Evolutionary conservation across 2,797 vertebrate genomes (phyloP), one percentile per base, ranked within the genome.

Genomic region (Syngnathus acus): DNA sequence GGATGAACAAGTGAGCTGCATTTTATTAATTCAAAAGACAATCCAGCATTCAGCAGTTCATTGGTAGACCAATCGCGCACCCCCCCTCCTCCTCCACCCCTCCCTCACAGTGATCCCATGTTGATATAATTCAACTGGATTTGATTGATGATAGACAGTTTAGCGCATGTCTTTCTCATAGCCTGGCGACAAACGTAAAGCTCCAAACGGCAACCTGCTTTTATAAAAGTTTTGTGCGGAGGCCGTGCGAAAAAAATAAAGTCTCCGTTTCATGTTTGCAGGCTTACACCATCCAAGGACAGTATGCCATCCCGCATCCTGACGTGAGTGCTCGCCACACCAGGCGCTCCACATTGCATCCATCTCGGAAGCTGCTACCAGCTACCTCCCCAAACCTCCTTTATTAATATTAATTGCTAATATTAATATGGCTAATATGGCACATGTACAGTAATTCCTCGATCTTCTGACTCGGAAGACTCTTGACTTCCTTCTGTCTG

Each of bases 241-340:
- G 23, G 32, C 42, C 21, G 3, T n/a, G 6, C 40, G 23, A 2
- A 37, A 63, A 73, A 72, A 83, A 51, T 63, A 23, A 71, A 50
- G 38, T 73, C 55, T 73, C 78, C 68, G 74, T 61, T 72, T 82
- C 60, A 5, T 78, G 70, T 85, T 88, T 83, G 40, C 89, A 98
- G 96, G 95, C 95, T 86, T 98, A 98, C 83, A 96, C 96, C 78
- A 98, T 98, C 90, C 96, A 98, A 92, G 96, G 96, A 93, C 96
- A 98, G 84, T 98, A 98, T 10, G 96, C 96, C 87, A 98, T 98
- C 89, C 95, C 96, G 73, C 96, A 98, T 90, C 96, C 96, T 75
- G 96, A 98, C 89, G 96, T 98, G 94, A 98, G 96, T 98, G 80
- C 74, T 70, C 62, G 71, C 64, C 65, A 72, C 58, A 57, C 1